Base-by-base conservation (phyloP, 2,888 invertebrate genomes). In the Cantharis rufa region DNA sequence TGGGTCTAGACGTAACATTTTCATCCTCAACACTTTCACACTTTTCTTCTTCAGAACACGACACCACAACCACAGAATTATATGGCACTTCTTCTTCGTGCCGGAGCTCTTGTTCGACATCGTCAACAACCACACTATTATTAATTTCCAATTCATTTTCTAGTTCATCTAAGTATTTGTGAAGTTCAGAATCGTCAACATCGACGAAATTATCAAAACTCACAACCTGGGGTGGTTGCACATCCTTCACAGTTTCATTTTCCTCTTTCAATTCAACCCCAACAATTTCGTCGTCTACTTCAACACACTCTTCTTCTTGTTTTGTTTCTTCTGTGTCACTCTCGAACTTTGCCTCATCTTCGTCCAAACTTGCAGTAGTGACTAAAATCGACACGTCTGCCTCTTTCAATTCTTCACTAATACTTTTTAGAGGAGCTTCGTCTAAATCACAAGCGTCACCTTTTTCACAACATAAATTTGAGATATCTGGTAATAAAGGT, bases 101-200 rank as follows among this genome's bases (percentile, higher is more conserved):
- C 48, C n/a, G n/a, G 9, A 48, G 7, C 48, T 48, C 48, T 48
- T 48, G n/a, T n/a, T n/a, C n/a, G 4, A 48, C 48, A n/a, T 48
- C 9, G n/a, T 48, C 48, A n/a, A 48, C 48, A 48, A 48, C n/a
- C 9, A 48, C 48, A 1, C 15, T 63, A 5, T 10, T 13, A 48
- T 13, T 27, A 15, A 61, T 64, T 18, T 62, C 69, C 24, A 80
- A 81, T 80, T 87, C 87, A 18, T 84, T 78, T 78, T 88, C 88
- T 27, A 88, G 80, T 71, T 86, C 84, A 62, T 87, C 86, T 63
- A 87, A 81, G 81, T 87, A 86, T 70, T 87, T 82, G 72, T 87
- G 85, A 24, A 88, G 79, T 77, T 87, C 86, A 10, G 82, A 81
- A 68, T 88, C 88, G 81, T 88, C 87, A 11, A 88, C 77, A 72